A percentile compares a stretch with the other conserved stretches of the same genome.
phyloP scores from a whole-genome alignment of 2,888 invertebrate genomes.

The Busseola fusca region DNA sequence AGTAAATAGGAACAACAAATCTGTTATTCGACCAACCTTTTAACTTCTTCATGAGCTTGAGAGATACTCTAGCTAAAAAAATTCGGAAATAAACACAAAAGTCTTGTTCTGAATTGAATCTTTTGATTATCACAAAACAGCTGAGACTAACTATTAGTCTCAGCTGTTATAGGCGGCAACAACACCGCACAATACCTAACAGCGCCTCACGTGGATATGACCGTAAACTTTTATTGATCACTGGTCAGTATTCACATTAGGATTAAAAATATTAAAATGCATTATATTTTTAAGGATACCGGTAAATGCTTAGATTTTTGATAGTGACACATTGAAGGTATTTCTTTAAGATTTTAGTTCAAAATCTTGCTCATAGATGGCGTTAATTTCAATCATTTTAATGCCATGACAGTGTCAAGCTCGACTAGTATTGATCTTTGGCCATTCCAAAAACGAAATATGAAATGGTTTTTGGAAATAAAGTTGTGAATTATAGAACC shows the following conservation, averaged over 20 bases:
- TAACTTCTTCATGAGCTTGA: background rate
- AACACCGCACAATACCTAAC: constrained; percentile 9
- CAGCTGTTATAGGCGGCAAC: background rate
- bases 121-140: constrained; percentile 14
- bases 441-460: too few species aligned
- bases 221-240: constrained; percentile 43
- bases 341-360: background rate
- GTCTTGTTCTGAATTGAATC: background rate
- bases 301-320: background rate
- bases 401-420: background rate
- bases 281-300: background rate
- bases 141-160: background rate
- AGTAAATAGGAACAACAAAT: background rate
- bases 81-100: constrained; percentile 1
- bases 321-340: too few species aligned
- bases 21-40: background rate
- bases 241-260: background rate
- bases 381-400: constrained; percentile 2
- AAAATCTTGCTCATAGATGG: constrained; percentile 28
- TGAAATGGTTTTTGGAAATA: background rate
- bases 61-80: background rate
- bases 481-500: constrained; percentile 75
- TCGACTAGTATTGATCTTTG: constrained; percentile 33
- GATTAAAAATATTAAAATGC: background rate
- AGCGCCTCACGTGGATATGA: constrained; percentile 28